Percentiles rank a stretch among this genome's conserved stretches.
phyloP scores from a whole-genome alignment of 2,888 invertebrate genomes.

The Limnephilus marmoratus region DNA sequence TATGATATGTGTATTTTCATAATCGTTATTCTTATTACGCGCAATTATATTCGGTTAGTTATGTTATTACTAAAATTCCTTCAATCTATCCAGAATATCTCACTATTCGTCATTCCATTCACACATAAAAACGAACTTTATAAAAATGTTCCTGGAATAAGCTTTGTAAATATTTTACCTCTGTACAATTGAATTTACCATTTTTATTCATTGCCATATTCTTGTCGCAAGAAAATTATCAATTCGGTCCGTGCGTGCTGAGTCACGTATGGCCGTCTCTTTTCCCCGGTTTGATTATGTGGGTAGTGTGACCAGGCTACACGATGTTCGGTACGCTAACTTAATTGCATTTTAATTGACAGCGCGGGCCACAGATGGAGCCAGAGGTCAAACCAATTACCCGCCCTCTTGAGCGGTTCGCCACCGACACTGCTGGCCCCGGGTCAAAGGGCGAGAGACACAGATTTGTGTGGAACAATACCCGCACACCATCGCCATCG shows the following conservation, averaged over 20 bases:
- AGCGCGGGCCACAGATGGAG: slow-evolving; percentile 57
- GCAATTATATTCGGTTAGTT: not conserved
- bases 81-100: not conserved
- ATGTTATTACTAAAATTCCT: not conserved
- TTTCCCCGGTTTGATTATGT: slow-evolving; percentile 29
- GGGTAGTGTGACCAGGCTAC: slow-evolving; percentile 52
- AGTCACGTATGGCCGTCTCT: slow-evolving; percentile 40
- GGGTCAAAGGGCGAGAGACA: slow-evolving; percentile 42
- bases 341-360: slow-evolving; percentile 66
- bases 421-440: slow-evolving; percentile 44
- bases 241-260: slow-evolving; percentile 28
- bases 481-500: not conserved
- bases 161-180: not conserved
- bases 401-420: slow-evolving; percentile 54
- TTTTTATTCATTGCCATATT: not conserved
- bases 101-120: not conserved
- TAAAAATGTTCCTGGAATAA: not conserved
- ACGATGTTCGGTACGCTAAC: slow-evolving; percentile 52
- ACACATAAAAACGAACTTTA: not conserved
- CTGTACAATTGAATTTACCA: not conserved
- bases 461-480: slow-evolving; percentile 37
- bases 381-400: slow-evolving; percentile 64
- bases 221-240: not conserved
- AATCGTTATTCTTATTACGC: not conserved
- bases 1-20: not conserved